These are phyloP conservation scores for Campylomormyrus numenius DNA, from an alignment of 2,113 vertebrate genomes.

Conservation along the genomic window DNA sequence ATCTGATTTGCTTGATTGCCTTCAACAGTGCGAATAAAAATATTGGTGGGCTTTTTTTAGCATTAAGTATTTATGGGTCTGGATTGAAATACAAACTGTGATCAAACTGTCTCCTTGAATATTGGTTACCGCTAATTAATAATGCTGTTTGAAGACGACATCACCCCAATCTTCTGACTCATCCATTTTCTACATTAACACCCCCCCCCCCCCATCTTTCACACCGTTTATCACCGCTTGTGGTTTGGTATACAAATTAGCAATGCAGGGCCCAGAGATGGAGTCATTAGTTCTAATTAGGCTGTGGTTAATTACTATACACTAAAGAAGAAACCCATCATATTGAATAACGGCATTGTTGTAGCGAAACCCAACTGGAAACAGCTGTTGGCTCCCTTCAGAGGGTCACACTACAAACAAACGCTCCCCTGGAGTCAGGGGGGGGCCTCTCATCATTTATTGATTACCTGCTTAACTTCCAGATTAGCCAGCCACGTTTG, in stretches of 20 bases:
- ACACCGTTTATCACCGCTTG: slow-evolving; percentile 37
- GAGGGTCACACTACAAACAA: slow-evolving; percentile 31
- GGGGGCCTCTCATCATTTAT: slow-evolving; percentile 38
- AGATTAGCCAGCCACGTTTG: slow-evolving; percentile 29
- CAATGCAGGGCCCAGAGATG: slow-evolving; percentile 58
- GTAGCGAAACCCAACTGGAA: slow-evolving; percentile 34
- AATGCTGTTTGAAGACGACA: slow-evolving; percentile 68
- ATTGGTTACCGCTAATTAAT: slow-evolving; percentile 81
- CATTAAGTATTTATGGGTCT: slow-evolving; percentile 78
- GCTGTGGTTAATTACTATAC: slow-evolving; percentile 73
- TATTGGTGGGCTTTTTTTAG: slow-evolving; percentile 49
- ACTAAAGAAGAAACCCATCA: slow-evolving; percentile 54
- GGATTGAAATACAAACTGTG: slow-evolving; percentile 69
- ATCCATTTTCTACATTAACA: slow-evolving; percentile 58
- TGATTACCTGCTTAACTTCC: slow-evolving; percentile 38
- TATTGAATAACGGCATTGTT: slow-evolving; percentile 37
- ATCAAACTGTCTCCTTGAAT: slow-evolving; percentile 60
- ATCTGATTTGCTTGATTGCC: slow-evolving; percentile 74
- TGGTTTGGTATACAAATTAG: slow-evolving; percentile 60
- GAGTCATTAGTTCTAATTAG: slow-evolving; percentile 83
- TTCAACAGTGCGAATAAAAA: slow-evolving; percentile 57
- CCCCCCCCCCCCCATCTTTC: slow-evolving; percentile 50
- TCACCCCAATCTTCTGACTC: slow-evolving; percentile 37
- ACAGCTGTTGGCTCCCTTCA: slow-evolving; percentile 38
- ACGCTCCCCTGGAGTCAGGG: slow-evolving; percentile 25